Evolutionary conservation across 2,797 vertebrate genomes (phyloP).

Genomic region (Pampus argenteus): DNA sequence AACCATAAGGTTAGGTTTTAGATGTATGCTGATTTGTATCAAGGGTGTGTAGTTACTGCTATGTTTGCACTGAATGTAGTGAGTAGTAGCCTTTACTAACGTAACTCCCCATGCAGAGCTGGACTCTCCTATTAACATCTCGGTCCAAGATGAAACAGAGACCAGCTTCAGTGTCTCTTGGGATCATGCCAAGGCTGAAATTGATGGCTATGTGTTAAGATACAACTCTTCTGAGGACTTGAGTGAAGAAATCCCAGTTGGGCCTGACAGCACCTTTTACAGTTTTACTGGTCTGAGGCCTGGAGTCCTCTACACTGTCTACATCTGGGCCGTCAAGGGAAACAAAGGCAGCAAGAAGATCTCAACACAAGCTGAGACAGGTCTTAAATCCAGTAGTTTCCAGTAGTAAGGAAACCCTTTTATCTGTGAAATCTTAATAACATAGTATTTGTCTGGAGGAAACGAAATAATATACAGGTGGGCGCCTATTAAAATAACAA

Average conservation of each 20-base stretch:
- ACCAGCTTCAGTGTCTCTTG: constrained; percentile 83
- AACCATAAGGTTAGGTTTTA: neutral
- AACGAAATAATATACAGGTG: neutral
- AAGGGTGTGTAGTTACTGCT: constrained; percentile 15
- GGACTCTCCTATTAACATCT: constrained; percentile 83
- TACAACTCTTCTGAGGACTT: constrained; percentile 81
- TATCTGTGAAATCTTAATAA: neutral
- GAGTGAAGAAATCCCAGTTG: constrained; percentile 76
- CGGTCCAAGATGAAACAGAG: constrained; percentile 79
- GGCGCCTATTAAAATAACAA: neutral
- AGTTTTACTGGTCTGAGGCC: constrained; percentile 82
- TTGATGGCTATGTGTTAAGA: constrained; percentile 85
- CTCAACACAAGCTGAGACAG: constrained; percentile 69
- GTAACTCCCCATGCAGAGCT: constrained; percentile 67
- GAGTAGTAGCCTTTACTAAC: constrained; percentile 49
- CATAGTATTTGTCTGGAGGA: neutral
- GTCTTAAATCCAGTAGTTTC: constrained; percentile 19
- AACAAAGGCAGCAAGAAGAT: constrained; percentile 81
- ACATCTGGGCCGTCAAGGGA: constrained; percentile 86
- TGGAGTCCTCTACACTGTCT: constrained; percentile 81
- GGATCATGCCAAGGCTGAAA: constrained; percentile 79
- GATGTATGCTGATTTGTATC: neutral
- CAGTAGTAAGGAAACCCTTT: too few species aligned
- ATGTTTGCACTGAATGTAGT: constrained; percentile 40
- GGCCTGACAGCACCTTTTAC: constrained; percentile 74